Evolutionary conservation across 2,797 vertebrate genomes (phyloP), one percentile per base, ranked within the genome.

Genomic region (Adelosebastes latens): DNA sequence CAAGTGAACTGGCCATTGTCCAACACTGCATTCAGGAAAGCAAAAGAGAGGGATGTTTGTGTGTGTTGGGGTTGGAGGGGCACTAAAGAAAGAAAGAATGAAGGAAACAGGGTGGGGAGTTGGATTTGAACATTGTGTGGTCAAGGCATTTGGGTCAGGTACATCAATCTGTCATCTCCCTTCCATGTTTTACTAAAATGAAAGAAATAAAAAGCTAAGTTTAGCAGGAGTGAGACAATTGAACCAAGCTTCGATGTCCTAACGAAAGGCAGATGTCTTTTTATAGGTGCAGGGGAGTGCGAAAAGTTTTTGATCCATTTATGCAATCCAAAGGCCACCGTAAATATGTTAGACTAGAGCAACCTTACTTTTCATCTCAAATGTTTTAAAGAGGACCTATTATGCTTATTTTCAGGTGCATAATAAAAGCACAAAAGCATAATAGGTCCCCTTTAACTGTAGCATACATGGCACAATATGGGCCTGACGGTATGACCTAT

Each of bases 171-270:
- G 77, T 90, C 81, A 80, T 82, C 80, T 72, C 68, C 56, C 10
- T 56, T 79, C 31, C 52, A 79, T 67, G 55, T 79, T 87, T 89
- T 66, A 79, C 60, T 53, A 61, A 72, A 88, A 60, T 61, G 12
- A 89, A 90, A 82, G 34, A 69, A 84, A 79, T 62, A 82, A 42
- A 85, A 81, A 36, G 18, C 78, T 85, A 85, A 87, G 90, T 88
- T 85, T 87, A 89, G 77, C 53, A 52, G 0, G 4, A 72, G 42
- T 11, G 36, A 87, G 42, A 87, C 74, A 86, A 88, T 3, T 84
- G 46, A 89, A 79, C 25, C 46, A 8, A 53, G 65, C 59, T 24
- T 77, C 14, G 20, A 55, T 58, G 72, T 60, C 64, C 63, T 81
- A 86, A 89, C 5, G 14, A 77, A 81, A 90, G 52, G 78, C 90